Evolutionary conservation across 2,888 invertebrate species (phyloP).

Genomic region (Pseudococcus jackbeardsleyi): DNA sequence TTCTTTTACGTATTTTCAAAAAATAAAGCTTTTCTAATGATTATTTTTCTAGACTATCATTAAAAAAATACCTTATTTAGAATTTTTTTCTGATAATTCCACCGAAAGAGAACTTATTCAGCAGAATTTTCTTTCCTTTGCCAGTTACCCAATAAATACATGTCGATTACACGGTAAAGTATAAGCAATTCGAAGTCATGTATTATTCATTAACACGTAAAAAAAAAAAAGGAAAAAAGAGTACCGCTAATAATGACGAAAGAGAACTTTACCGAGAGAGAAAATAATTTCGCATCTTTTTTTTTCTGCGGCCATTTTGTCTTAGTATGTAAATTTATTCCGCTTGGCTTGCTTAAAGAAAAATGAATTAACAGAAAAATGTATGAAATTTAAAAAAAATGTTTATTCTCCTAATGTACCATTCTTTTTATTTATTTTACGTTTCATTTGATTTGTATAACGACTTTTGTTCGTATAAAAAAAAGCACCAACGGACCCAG

Average conservation of each 20-base stretch:
- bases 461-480: background rate
- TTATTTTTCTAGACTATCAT: background rate
- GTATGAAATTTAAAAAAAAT: constrained; percentile 45
- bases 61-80: background rate
- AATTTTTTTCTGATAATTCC: background rate
- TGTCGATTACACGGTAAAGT: constrained; percentile 4
- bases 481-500: background rate
- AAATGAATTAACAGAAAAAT: constrained; percentile 58
- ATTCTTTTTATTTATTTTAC: constrained; percentile 52
- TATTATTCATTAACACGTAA: constrained; percentile 57
- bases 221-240: constrained; percentile 38
- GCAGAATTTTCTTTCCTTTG: background rate
- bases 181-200: constrained; percentile 28
- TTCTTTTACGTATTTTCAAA: background rate
- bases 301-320: constrained; percentile 46
- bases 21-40: background rate
- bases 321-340: constrained; percentile 60
- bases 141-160: background rate
- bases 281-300: constrained; percentile 46
- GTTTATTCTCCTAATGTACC: constrained; percentile 51
- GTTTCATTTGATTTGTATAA: constrained; percentile 49
- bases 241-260: constrained; percentile 32
- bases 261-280: constrained; percentile 18
- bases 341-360: constrained; percentile 1
- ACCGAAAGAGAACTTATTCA: background rate